A percentile compares a stretch with the other conserved stretches of the same genome.
These are phyloP conservation scores for Hirtodrosophila confusa DNA, from an alignment of 2,888 invertebrate species.

Conservation along the genomic window DNA sequence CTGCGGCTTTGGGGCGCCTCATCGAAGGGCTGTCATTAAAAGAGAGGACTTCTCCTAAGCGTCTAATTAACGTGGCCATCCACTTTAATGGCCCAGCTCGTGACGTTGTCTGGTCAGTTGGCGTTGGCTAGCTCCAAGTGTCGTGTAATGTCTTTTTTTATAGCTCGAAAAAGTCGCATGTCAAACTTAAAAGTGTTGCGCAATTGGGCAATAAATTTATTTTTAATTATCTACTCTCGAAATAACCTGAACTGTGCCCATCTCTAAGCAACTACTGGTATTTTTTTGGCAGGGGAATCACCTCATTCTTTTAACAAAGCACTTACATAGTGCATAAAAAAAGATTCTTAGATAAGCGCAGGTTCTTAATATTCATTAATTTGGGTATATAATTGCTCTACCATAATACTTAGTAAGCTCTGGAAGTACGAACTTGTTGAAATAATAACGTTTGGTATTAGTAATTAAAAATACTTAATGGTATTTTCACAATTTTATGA, in stretches of 20 bases:
- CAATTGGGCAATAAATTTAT: conserved; percentile 30
- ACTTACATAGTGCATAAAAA: neutral
- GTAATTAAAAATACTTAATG: too few species aligned
- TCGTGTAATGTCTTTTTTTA: conserved; percentile 30
- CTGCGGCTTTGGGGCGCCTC: conserved; percentile 31
- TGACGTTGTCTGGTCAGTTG: conserved; percentile 30
- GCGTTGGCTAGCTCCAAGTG: conserved; percentile 25
- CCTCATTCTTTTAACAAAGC: conserved; percentile 10
- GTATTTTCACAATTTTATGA: too few species aligned
- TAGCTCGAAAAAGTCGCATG: conserved; percentile 23
- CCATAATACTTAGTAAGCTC: too few species aligned
- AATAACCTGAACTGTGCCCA: neutral
- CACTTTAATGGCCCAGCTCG: conserved; percentile 41
- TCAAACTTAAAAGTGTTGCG: conserved; percentile 38
- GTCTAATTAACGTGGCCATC: conserved; percentile 60
- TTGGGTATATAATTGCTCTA: neutral
- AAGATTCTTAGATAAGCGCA: neutral
- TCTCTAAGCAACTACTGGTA: too few species aligned
- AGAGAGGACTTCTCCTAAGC: conserved; percentile 24
- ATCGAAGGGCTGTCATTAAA: conserved; percentile 65
- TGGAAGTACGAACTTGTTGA: too few species aligned
- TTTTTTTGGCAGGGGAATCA: conserved; percentile 4
- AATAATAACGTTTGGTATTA: too few species aligned
- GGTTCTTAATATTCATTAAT: too few species aligned
- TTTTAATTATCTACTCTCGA: conserved; percentile 20